These are phyloP conservation scores for Lutjanus erythropterus DNA, from an alignment of 2,113 vertebrate species.

Conservation along the genomic window DNA sequence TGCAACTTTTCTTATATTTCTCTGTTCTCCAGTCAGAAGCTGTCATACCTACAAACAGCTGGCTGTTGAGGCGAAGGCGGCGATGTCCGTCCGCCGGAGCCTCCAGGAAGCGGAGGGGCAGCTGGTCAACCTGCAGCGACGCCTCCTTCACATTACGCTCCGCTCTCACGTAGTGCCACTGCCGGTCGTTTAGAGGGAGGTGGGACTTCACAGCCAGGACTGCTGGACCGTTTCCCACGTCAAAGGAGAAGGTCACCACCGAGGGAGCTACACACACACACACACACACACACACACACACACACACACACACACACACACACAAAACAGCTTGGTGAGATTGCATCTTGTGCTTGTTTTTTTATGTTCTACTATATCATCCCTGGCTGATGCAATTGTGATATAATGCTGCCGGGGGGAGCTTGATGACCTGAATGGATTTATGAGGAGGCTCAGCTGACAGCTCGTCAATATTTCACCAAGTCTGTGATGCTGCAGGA, in stretches of 20 bases:
- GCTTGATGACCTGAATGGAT: conserved; percentile 75
- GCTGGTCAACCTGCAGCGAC: conserved; percentile 92
- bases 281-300: no score
- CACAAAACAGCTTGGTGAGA: conserved; percentile 40
- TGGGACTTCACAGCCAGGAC: conserved; percentile 89
- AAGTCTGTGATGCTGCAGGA: conserved; percentile 55
- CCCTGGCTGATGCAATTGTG: conserved; percentile 72
- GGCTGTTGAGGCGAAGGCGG: conserved; percentile 92
- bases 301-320: conserved; percentile 26
- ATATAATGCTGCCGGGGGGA: conserved; percentile 73
- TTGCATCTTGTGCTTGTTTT: conserved; percentile 54
- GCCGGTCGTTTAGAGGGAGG: conserved; percentile 91
- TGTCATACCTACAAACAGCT: conserved; percentile 94
- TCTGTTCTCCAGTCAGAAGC: no score
- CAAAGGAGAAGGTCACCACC: conserved; percentile 92
- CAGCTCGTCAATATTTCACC: conserved; percentile 78
- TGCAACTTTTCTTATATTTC: no score
- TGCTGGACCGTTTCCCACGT: conserved; percentile 92
- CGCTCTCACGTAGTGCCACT: conserved; percentile 93
- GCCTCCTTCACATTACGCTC: conserved; percentile 95
- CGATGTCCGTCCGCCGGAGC: conserved; percentile 90
- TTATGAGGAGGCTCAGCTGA: conserved; percentile 67
- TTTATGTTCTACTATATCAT: conserved; percentile 46
- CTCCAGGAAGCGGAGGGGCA: conserved; percentile 88
- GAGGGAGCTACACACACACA: conserved; percentile 93